phyloP scores from a whole-genome alignment of 2,888 invertebrate species.

The Campoletis raptor region DNA sequence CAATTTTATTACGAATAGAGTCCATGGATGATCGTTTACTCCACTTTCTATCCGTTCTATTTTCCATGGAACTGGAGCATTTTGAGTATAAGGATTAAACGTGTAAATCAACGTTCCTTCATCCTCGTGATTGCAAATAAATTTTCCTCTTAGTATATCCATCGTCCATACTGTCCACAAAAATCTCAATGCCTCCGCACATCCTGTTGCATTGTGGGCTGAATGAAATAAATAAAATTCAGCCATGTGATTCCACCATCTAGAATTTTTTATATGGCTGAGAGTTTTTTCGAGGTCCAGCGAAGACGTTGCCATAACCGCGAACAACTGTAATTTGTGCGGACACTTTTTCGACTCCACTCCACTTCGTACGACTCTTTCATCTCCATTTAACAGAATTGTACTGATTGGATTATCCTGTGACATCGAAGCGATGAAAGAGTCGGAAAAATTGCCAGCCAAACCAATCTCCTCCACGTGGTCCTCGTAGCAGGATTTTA shows the following conservation, averaged over 20 bases:
- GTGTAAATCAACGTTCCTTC: conserved; percentile 57
- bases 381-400: background rate
- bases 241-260: conserved; percentile 70
- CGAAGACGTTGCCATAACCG: background rate
- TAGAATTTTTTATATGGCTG: conserved; percentile 44
- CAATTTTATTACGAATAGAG: conserved; percentile 4
- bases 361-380: background rate
- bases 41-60: background rate
- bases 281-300: background rate
- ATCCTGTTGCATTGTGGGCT: conserved; percentile 19
- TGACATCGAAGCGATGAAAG: background rate
- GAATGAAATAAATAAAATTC: conserved; percentile 57
- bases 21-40: conserved; percentile 26
- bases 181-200: conserved; percentile 51
- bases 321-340: conserved; percentile 25
- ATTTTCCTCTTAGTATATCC: conserved; percentile 63
- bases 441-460: background rate
- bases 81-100: conserved; percentile 67
- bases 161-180: conserved; percentile 62
- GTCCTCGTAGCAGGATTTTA: background rate
- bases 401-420: background rate
- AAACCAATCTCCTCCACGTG: background rate
- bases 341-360: background rate
- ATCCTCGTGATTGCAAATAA: conserved; percentile 58
- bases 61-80: conserved; percentile 63